These are phyloP conservation scores for Lepidochitona cinerea DNA, from an alignment of 2,888 invertebrate species.

Conservation along the genomic window DNA sequence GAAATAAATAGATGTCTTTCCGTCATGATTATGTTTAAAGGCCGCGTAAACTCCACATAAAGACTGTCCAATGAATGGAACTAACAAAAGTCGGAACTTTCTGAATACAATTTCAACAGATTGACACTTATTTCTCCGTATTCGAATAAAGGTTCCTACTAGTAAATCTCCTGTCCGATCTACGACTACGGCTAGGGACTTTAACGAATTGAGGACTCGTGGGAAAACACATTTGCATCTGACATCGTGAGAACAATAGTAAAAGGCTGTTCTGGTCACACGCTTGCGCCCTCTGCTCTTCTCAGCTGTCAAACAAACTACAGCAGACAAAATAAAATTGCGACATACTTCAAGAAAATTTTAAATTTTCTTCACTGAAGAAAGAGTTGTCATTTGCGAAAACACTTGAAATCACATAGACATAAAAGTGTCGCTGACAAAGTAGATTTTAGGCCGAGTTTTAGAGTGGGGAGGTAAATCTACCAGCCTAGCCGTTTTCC, in stretches of 20 bases:
- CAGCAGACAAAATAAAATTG: not conserved
- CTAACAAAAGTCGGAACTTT: not conserved
- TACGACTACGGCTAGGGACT: not conserved
- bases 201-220: conserved; percentile 57
- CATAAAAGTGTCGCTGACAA: not conserved
- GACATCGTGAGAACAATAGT: conserved; percentile 68
- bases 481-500: conserved; percentile 45
- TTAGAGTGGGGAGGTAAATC: conserved; percentile 35
- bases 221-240: conserved; percentile 68
- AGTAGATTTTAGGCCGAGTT: too few relatives aligned
- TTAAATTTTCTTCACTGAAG: not conserved
- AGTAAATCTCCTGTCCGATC: not conserved
- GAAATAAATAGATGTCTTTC: conserved; percentile 52
- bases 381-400: not conserved
- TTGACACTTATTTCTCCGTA: not conserved
- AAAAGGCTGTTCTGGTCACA: conserved; percentile 44
- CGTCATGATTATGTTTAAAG: conserved; percentile 39
- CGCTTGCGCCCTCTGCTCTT: conserved; percentile 6
- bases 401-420: not conserved
- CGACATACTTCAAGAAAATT: not conserved
- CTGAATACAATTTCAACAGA: not conserved
- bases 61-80: not conserved
- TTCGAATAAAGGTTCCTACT: not conserved
- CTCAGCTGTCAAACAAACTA: not conserved
- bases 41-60: not conserved